Base-by-base conservation (phyloP, 2,888 invertebrate species). In the Drosophila lacicola region DNA sequence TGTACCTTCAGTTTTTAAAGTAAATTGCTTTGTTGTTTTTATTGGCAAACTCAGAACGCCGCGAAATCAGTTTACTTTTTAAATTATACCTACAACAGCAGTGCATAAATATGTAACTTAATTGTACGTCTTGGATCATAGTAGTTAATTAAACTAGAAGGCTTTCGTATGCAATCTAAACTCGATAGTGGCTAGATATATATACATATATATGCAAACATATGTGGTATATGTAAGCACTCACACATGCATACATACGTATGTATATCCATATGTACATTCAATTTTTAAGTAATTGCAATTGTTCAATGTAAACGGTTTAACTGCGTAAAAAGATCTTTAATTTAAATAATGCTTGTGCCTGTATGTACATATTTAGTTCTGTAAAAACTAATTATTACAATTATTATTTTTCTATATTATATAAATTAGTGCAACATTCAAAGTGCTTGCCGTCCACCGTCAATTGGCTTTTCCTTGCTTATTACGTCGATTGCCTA, bases 341-440 rank as follows among this genome's bases (percentile, higher is more conserved):
- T 36, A 47, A 36, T 50, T 55, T 47, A 14, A 44, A 42, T 21
- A 11, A 34, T 14, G 19, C 33, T 39, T 56, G 49, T 55, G 13
- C 60, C 41, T 33, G 50, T 62, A 36, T 36, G 11, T 47, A 17
- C 17, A 17, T 17, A n/a, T 53, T 5, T n/a, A 34, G 21, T 17
- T 46, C 21, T 71, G 14, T 46, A 21, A 14, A 54, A 44, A n/a
- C 34, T 46, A 39, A 47, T 5, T 14, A 39, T 37, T 21, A 56
- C 37, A 47, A 42, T 33, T 21, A 47, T 53, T 49, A 54, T 62
- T 25, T 44, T 57, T 67, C 41, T 58, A 44, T 63, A 78, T 82
- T 82, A 72, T 64, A 80, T 86, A 83, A 82, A 82, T 75, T 78
- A 78, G 84, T 44, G 54, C 70, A 77, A 69, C 72, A 83, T 74